Conservation (phyloP, 2,797 vertebrate genomes). For the Staurois parvus region DNA sequence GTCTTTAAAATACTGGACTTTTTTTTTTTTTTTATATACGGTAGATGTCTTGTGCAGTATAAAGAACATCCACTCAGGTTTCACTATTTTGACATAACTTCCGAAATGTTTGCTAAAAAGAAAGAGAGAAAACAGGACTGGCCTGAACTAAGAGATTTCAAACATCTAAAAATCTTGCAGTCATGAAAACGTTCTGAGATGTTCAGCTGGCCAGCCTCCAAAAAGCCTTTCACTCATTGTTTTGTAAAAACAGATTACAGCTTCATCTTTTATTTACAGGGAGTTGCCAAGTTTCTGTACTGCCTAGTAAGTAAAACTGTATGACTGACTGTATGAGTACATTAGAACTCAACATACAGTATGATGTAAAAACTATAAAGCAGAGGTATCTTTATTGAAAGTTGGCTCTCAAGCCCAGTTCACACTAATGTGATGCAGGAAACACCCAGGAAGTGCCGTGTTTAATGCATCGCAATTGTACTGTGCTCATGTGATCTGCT, state of each 20-base stretch:
- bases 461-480: too few relatives aligned
- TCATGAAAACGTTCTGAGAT: background rate
- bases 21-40: background rate
- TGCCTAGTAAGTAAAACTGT: background rate
- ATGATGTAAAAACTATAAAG: too few relatives aligned
- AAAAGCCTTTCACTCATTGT: background rate
- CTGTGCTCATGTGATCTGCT: too few relatives aligned
- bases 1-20: background rate
- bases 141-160: conserved; percentile 3
- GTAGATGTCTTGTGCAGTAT: background rate
- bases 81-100: background rate
- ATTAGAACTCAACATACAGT: too few relatives aligned
- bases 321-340: background rate
- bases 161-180: conserved; percentile 9
- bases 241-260: background rate
- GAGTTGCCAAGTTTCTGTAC: background rate
- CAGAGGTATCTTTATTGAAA: too few relatives aligned
- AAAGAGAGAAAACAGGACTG: background rate
- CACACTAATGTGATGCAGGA: too few relatives aligned
- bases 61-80: background rate
- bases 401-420: too few relatives aligned
- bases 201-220: background rate
- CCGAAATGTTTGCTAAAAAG: background rate
- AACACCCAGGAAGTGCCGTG: too few relatives aligned
- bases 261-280: background rate